These are phyloP conservation scores for Listronotus oregonensis DNA, from an alignment of 1,140 invertebrate species.

Conservation along the genomic window DNA sequence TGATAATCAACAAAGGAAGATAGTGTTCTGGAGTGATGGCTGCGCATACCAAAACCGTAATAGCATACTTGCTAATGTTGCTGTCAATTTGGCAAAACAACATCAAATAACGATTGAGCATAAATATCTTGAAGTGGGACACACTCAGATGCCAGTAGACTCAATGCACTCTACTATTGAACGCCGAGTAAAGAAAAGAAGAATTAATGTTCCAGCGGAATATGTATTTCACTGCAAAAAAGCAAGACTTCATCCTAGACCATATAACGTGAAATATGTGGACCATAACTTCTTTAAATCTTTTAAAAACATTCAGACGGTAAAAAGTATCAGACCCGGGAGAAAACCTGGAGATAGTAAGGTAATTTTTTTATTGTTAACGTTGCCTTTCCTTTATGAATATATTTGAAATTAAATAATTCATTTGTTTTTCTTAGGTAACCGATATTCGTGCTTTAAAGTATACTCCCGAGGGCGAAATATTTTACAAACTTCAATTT, in stretches of 20 bases:
- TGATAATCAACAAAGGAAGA: conserved; percentile 12
- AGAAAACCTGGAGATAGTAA: too few relatives aligned
- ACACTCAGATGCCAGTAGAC: conserved; percentile 34
- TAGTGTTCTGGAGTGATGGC: conserved; percentile 28
- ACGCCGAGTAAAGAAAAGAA: conserved; percentile 1
- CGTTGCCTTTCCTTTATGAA: too few relatives aligned
- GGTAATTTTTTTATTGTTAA: too few relatives aligned
- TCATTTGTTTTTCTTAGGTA: too few relatives aligned
- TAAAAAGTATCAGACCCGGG: conserved; percentile 25
- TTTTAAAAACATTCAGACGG: conserved; percentile 13
- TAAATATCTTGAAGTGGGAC: conserved; percentile 30
- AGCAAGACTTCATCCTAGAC: conserved; percentile 9
- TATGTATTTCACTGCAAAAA: too few relatives aligned
- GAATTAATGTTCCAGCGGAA: too few relatives aligned
- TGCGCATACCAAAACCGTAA: conserved; percentile 28
- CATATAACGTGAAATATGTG: conserved; percentile 17
- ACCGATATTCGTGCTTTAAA: too few relatives aligned
- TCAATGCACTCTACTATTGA: conserved; percentile 28
- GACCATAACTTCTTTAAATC: conserved; percentile 11
- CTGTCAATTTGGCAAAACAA: conserved; percentile 5
- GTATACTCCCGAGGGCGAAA: too few relatives aligned
- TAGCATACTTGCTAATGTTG: conserved; percentile 5
- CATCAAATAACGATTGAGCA: conserved; percentile 21
- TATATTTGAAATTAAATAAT: too few relatives aligned
- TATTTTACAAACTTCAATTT: too few relatives aligned